phyloP scores from a whole-genome alignment of 2,113 vertebrate genomes.

The Hippocampus guttulatus region DNA sequence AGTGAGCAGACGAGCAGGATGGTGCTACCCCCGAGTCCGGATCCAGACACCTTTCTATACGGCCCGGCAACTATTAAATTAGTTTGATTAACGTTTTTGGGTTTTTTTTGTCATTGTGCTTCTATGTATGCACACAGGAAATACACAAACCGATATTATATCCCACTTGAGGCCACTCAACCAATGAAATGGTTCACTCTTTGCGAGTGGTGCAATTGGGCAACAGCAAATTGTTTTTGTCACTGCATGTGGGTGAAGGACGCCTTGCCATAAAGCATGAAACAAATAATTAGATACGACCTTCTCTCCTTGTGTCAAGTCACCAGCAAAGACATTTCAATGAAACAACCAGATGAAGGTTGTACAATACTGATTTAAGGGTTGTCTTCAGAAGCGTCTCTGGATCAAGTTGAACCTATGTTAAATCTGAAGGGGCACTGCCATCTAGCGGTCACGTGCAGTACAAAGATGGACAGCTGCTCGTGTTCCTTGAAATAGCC shows the following conservation, averaged over 20 bases:
- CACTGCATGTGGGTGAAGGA: too few species aligned
- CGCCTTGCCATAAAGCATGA: too few species aligned
- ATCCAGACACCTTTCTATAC: not conserved
- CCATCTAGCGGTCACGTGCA: not conserved
- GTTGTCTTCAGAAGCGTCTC: not conserved
- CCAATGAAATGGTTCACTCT: not conserved
- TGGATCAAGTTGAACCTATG: not conserved
- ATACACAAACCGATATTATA: not conserved
- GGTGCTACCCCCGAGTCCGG: slow-evolving; percentile 25
- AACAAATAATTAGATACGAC: not conserved
- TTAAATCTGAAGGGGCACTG: not conserved
- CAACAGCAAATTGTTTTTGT: too few species aligned
- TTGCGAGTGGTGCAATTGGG: not conserved
- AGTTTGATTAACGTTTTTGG: not conserved
- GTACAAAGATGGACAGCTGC: not conserved
- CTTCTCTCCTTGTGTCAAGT: not conserved
- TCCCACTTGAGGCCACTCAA: not conserved
- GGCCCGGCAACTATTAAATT: not conserved
- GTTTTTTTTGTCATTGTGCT: not conserved
- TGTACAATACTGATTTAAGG: not conserved
- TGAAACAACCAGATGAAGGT: not conserved
- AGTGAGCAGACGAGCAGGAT: slow-evolving; percentile 54
- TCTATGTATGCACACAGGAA: not conserved
- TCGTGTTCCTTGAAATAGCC: not conserved
- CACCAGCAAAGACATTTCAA: not conserved